Evolutionary conservation across 2,888 invertebrate species (phyloP).

Genomic region (Meiosimyza decipiens): DNA sequence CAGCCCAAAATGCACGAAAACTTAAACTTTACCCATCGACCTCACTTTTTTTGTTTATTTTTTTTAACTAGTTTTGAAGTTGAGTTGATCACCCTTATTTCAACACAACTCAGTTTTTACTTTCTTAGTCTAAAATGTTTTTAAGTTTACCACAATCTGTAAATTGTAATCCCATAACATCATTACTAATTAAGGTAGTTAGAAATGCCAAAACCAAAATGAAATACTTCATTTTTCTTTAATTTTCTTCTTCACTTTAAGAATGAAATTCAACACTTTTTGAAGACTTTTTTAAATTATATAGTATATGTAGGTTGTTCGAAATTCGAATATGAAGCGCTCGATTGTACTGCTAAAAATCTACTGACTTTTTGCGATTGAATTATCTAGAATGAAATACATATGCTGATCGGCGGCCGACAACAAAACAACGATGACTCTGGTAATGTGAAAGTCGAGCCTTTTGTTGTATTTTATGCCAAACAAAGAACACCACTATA

Average conservation of each 20-base stretch:
- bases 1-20: too few species aligned
- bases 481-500: too few species aligned
- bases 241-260: not conserved
- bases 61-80: too few species aligned
- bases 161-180: conserved; percentile 56
- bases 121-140: not conserved
- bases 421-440: conserved; percentile 5
- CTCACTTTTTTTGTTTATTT: too few species aligned
- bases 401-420: conserved; percentile 1
- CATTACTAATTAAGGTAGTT: conserved; percentile 45
- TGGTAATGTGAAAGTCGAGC: not conserved
- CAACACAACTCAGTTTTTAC: too few species aligned
- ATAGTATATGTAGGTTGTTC: conserved; percentile 39
- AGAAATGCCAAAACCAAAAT: conserved; percentile 48
- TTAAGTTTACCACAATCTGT: conserved; percentile 59
- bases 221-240: conserved; percentile 52
- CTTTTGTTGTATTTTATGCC: too few species aligned
- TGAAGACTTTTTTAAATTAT: conserved; percentile 39
- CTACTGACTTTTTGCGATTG: conserved; percentile 45
- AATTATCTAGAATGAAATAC: conserved; percentile 33
- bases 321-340: conserved; percentile 37
- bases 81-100: too few species aligned
- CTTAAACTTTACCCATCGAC: too few species aligned
- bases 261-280: not conserved
- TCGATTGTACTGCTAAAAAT: conserved; percentile 45